A percentile compares a stretch with the other conserved stretches of the same genome.
Conservation (phyloP, 2,888 invertebrate species). For the Philaethria dido region DNA sequence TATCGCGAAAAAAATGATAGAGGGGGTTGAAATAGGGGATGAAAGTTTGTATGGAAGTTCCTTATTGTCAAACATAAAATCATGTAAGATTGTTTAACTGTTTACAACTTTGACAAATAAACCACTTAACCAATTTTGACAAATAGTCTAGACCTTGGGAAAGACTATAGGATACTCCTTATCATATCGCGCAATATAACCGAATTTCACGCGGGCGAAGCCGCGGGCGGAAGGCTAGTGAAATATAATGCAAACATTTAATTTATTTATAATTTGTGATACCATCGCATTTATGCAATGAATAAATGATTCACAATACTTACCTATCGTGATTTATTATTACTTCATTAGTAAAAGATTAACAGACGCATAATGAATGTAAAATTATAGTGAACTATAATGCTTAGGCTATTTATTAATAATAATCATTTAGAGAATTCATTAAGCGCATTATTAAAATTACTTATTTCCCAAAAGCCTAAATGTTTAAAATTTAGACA, state of each 20-base stretch:
- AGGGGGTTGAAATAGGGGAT: no score
- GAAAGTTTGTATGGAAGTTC: no score
- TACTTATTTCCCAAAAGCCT: not conserved
- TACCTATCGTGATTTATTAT: conserved; percentile 1
- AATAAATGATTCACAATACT: not conserved
- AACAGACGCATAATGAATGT: not conserved
- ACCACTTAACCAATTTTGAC: no score
- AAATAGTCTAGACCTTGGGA: no score
- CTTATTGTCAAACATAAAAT: no score
- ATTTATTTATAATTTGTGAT: not conserved
- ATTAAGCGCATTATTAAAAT: not conserved
- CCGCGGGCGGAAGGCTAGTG: no score
- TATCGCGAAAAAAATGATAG: no score
- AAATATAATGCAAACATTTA: conserved; percentile 5
- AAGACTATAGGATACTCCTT: no score
- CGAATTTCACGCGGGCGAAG: no score
- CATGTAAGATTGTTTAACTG: no score
- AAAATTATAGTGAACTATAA: not conserved
- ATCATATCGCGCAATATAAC: no score
- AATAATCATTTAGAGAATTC: not conserved
- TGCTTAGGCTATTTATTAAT: not conserved
- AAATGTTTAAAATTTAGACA: not conserved
- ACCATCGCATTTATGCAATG: not conserved
- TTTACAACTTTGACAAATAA: no score
- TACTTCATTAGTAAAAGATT: conserved; percentile 2